These are phyloP conservation scores for Pelodiscus sinensis DNA, from an alignment of 2,113 vertebrate species.

Conservation along the genomic window DNA sequence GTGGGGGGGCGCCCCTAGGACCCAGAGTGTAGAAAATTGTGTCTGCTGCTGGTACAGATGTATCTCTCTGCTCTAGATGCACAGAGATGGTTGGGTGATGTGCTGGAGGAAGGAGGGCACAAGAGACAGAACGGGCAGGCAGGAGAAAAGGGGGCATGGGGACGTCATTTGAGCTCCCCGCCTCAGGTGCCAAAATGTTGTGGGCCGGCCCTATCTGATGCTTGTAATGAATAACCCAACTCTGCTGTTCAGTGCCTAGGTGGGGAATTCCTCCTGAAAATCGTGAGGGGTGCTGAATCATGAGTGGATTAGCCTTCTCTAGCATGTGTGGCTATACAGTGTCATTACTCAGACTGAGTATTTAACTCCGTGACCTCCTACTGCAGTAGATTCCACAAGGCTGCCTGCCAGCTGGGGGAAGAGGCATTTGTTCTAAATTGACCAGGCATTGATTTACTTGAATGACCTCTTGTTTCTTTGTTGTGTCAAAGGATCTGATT, in stretches of 20 bases:
- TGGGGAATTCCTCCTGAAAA: background rate
- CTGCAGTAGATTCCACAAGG: background rate
- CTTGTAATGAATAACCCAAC: background rate
- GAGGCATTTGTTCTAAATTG: background rate
- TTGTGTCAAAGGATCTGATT: background rate
- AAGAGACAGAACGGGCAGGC: too few species aligned
- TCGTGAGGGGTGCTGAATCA: background rate
- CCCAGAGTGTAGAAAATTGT: too few species aligned
- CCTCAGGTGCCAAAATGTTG: too few species aligned
- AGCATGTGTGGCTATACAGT: background rate
- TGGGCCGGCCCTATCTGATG: background rate
- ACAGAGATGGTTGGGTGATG: too few species aligned
- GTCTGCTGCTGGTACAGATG: too few species aligned
- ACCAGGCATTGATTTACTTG: background rate
- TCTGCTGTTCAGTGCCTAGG: too few species aligned
- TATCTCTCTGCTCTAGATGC: too few species aligned
- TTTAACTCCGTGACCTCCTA: background rate
- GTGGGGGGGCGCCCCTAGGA: too few species aligned
- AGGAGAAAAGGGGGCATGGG: too few species aligned
- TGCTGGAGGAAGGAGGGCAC: too few species aligned
- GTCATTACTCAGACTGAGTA: background rate
- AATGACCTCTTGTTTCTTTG: background rate
- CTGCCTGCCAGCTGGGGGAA: background rate
- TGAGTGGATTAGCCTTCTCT: background rate
- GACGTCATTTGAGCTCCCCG: too few species aligned